phyloP scores from a whole-genome alignment of 35 echinoderm and acorn worm species.

The Lytechinus variegatus region DNA sequence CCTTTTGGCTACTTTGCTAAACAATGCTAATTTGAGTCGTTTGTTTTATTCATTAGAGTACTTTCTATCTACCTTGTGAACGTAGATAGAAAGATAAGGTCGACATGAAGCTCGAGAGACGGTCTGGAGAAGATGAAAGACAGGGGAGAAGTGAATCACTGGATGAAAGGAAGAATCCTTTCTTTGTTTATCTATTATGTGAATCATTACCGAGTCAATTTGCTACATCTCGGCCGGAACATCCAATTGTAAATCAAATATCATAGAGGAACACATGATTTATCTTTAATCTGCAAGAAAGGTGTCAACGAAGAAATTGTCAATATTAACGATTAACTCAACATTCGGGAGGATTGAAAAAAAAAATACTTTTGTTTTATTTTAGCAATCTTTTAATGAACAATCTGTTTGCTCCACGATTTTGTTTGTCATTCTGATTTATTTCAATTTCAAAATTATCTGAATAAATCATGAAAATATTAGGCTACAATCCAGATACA shows the following conservation, averaged over 20 bases:
- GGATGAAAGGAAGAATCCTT: not conserved
- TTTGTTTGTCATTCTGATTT: no score
- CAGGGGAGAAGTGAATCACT: not conserved
- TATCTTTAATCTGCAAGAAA: not conserved
- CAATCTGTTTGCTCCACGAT: no score
- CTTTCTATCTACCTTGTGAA: not conserved
- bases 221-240: not conserved
- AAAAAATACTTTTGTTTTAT: not conserved
- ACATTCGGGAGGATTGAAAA: not conserved
- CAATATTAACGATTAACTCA: no score
- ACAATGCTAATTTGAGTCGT: conserved; percentile 2
- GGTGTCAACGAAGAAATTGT: no score
- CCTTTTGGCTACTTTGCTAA: not conserved
- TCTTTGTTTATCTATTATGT: not conserved
- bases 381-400: no score
- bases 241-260: not conserved
- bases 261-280: not conserved
- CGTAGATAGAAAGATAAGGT: not conserved
- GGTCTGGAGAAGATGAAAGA: not conserved
- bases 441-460: no score
- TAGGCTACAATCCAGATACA: no score
- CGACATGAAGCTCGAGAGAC: not conserved
- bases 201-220: not conserved
- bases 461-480: no score
- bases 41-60: conserved; percentile 1